Base-by-base conservation (phyloP, 2,797 vertebrate species). In the Scyliorhinus canicula region DNA sequence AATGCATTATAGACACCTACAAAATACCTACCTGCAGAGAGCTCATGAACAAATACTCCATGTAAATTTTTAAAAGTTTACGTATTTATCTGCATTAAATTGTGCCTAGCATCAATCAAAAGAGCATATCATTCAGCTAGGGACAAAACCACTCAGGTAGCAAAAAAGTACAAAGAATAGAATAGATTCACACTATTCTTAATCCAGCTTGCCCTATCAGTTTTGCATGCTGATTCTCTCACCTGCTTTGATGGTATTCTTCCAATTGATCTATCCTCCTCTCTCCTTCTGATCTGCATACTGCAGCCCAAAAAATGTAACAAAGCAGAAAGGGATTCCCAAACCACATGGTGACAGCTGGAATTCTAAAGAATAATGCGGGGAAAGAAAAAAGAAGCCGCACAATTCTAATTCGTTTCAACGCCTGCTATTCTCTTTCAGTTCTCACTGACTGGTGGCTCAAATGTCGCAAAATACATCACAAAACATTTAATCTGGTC, bases 401-500 rank as follows among this genome's bases (percentile, higher is more conserved):
- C 60, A 95, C 96, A 96, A 95, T 95, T 95, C 95, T 96, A 97
- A 96, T 95, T 97, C 96, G 96, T 96, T 96, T 96, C 96, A 97
- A 96, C 96, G 96, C 97, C 67, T 74, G 47, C 67, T 71, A 96
- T 98, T 97, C 96, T 97, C 95, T 95, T 96, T 97, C 96, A 95
- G 95, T 96, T 96, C 57, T 96, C 97, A 96, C 96, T 96, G 96
- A 96, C 96, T 97, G 97, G 97, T 97, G 96, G 97, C 97, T 97
- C 95, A 95, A 96, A 95, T 95, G 94, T 95, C 95, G 96, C 95
- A 96, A 96, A 97, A 97, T 1, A 96, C 96, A 97, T 97, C 96
- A 96, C 96, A 95, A 96, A 96, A 96, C 96, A 96, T 98, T 98
- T 98, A 98, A 98, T 98, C 98, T 98, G 96, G 96, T 97, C 96